phyloP scores from a whole-genome alignment of 2,113 vertebrate species.

The Smithornis capensis region DNA sequence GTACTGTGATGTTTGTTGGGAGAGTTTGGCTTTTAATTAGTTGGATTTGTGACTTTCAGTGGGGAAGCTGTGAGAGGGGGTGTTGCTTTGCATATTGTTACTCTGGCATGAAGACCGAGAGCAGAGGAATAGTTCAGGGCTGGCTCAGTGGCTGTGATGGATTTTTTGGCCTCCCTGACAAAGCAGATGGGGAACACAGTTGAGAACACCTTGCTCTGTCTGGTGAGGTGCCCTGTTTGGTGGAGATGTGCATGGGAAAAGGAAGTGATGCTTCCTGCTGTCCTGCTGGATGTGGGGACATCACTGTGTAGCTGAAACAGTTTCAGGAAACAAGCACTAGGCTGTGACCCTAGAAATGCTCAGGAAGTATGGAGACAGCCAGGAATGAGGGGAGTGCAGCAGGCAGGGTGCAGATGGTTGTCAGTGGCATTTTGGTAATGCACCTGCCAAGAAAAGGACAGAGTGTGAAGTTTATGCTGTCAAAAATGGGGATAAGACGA shows the following conservation, averaged over 20 bases:
- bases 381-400: background rate
- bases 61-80: background rate
- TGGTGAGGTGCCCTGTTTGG: background rate
- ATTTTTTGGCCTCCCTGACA: background rate
- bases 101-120: background rate
- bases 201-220: background rate
- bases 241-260: background rate
- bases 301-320: background rate
- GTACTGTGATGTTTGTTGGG: background rate
- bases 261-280: background rate
- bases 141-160: background rate
- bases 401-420: background rate
- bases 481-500: background rate
- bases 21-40: constrained; percentile 12
- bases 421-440: background rate
- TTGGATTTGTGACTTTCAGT: background rate
- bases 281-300: background rate
- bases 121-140: background rate
- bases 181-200: background rate
- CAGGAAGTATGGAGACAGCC: background rate
- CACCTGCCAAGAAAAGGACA: background rate
- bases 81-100: background rate
- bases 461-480: background rate
- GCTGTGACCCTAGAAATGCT: background rate
- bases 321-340: background rate